Conservation (phyloP, 2,797 vertebrate species). For the Champsocephalus gunnari region DNA sequence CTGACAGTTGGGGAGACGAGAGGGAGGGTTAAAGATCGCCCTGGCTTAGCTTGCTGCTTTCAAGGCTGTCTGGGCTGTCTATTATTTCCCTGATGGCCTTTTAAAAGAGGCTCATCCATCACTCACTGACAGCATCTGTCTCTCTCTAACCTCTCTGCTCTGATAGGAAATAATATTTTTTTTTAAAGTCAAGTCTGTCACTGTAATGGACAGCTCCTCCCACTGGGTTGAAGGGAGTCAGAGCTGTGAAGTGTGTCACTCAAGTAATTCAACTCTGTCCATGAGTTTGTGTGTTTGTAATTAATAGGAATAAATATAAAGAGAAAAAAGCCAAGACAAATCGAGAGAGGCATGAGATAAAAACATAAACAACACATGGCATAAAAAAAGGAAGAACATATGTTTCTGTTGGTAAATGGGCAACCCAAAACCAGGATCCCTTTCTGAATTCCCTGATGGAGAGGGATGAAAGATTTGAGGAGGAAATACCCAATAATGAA, state of each 20-base stretch:
- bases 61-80: slow-evolving; percentile 58
- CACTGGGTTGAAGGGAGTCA: slow-evolving; percentile 55
- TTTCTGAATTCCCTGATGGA: slow-evolving; percentile 40
- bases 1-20: slow-evolving; percentile 66
- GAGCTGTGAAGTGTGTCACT: slow-evolving; percentile 66
- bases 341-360: slow-evolving; percentile 5
- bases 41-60: slow-evolving; percentile 52
- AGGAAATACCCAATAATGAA: slow-evolving; percentile 68
- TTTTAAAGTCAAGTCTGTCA: slow-evolving; percentile 71
- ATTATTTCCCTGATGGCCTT: slow-evolving; percentile 75
- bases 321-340: slow-evolving; percentile 17
- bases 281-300: slow-evolving; percentile 9
- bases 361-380: not conserved
- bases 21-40: slow-evolving; percentile 38
- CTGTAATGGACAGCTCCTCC: slow-evolving; percentile 74
- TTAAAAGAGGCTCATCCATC: slow-evolving; percentile 78
- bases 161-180: slow-evolving; percentile 78
- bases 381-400: slow-evolving; percentile 18
- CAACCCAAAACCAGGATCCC: slow-evolving; percentile 53
- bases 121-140: slow-evolving; percentile 72
- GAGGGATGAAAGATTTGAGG: slow-evolving; percentile 64
- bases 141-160: slow-evolving; percentile 66
- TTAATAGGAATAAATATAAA: slow-evolving; percentile 30
- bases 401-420: slow-evolving; percentile 39
- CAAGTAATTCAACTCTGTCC: slow-evolving; percentile 35